Evolutionary conservation across 2,113 vertebrate species (phyloP).

Genomic region (Myrmecobius fasciatus): DNA sequence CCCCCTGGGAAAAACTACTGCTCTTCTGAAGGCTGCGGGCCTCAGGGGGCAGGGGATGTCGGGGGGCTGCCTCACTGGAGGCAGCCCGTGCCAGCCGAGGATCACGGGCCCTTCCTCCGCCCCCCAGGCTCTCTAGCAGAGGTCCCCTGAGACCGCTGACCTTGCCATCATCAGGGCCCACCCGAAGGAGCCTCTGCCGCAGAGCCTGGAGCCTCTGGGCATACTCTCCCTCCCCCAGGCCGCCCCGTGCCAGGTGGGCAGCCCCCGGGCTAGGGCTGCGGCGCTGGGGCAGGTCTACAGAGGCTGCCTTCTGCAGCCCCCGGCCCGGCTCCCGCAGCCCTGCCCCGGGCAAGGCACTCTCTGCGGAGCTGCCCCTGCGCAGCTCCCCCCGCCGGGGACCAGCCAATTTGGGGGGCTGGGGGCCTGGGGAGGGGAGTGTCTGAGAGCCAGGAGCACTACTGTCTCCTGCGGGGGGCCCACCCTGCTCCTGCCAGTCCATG

Average conservation of each 20-base stretch:
- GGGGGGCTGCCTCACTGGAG: slow-evolving; percentile 90
- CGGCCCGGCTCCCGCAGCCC: slow-evolving; percentile 70
- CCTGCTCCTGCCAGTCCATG: slow-evolving; percentile 85
- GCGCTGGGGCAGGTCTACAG: slow-evolving; percentile 90
- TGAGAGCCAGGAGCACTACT: slow-evolving; percentile 82
- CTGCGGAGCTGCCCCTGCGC: slow-evolving; percentile 93
- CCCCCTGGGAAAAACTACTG: slow-evolving; percentile 96
- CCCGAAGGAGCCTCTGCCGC: slow-evolving; percentile 93
- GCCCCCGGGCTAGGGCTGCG: slow-evolving; percentile 89
- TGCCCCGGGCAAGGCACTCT: slow-evolving; percentile 80
- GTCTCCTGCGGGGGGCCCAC: slow-evolving; percentile 52
- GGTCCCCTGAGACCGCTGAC: slow-evolving; percentile 96
- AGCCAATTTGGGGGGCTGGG: slow-evolving; percentile 77
- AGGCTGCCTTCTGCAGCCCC: slow-evolving; percentile 90
- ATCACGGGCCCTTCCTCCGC: slow-evolving; percentile 86
- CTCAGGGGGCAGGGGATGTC: slow-evolving; percentile 82
- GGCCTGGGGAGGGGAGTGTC: slow-evolving; percentile 77
- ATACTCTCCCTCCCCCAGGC: slow-evolving; percentile 90
- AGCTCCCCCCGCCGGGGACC: slow-evolving; percentile 87
- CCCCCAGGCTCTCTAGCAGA: slow-evolving; percentile 93
- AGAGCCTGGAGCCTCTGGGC: slow-evolving; percentile 94
- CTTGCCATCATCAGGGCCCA: slow-evolving; percentile 91
- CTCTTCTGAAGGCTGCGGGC: slow-evolving; percentile 91
- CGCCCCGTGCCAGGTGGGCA: slow-evolving; percentile 82
- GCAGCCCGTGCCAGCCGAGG: slow-evolving; percentile 90